Evolutionary conservation across 1,140 invertebrate genomes (phyloP).

Genomic region (Himalopsyche phryganea): DNA sequence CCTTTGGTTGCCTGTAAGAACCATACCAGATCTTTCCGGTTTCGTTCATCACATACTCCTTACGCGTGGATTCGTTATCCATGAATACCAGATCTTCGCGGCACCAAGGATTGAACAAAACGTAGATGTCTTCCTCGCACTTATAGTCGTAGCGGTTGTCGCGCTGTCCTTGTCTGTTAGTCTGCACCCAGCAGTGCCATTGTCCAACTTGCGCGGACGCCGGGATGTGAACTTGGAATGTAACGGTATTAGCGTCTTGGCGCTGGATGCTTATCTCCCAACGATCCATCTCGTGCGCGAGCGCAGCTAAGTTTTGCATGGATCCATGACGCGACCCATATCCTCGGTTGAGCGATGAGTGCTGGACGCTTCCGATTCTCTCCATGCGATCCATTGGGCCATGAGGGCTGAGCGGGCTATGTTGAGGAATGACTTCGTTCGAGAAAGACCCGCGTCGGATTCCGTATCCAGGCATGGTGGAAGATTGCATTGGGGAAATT

Average conservation of each 20-base stretch:
- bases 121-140: slow-evolving; percentile 62
- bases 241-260: slow-evolving; percentile 58
- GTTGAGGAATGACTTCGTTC: slow-evolving; percentile 47
- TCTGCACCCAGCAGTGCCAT: slow-evolving; percentile 64
- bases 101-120: slow-evolving; percentile 83
- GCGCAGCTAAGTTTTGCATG: slow-evolving; percentile 46
- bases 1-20: slow-evolving; percentile 59
- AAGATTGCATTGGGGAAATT: slow-evolving; percentile 44
- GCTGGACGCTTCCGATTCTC: slow-evolving; percentile 42
- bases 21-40: slow-evolving; percentile 76
- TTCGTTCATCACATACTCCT: slow-evolving; percentile 74
- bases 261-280: slow-evolving; percentile 61
- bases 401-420: slow-evolving; percentile 49
- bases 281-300: slow-evolving; percentile 54
- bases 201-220: slow-evolving; percentile 62
- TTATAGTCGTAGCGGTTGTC: slow-evolving; percentile 55
- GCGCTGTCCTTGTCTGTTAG: slow-evolving; percentile 53
- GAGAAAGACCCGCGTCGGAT: slow-evolving; percentile 50
- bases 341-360: slow-evolving; percentile 40
- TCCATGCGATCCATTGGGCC: slow-evolving; percentile 46
- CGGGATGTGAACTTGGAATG: slow-evolving; percentile 60
- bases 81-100: slow-evolving; percentile 66
- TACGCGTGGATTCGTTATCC: slow-evolving; percentile 57
- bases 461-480: slow-evolving; percentile 40
- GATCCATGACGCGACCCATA: slow-evolving; percentile 46